Conservation (phyloP, 1,140 invertebrate genomes). For the Wasmannia auropunctata region DNA sequence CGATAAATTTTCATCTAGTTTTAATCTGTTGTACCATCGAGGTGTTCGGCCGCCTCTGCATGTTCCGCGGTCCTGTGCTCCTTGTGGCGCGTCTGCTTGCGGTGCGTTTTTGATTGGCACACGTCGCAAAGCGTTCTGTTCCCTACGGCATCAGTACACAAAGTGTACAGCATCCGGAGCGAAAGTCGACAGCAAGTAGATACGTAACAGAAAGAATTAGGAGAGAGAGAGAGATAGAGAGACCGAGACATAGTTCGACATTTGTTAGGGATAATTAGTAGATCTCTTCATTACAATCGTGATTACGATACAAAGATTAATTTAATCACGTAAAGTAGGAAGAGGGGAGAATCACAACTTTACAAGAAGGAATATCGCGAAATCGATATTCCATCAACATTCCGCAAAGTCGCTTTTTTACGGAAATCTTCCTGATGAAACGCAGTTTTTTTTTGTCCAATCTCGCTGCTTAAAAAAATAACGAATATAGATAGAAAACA, state of each 20-base stretch:
- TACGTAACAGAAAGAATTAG: neutral
- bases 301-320: neutral
- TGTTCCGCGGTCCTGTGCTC: conserved; percentile 85
- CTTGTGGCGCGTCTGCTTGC: conserved; percentile 88
- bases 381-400: neutral
- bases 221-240: neutral
- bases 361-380: neutral
- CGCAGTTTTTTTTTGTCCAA: neutral
- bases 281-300: neutral
- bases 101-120: conserved; percentile 90
- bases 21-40: conserved; percentile 77
- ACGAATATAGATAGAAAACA: neutral
- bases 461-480: neutral
- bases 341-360: neutral
- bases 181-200: conserved; percentile 21
- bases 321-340: conserved; percentile 6
- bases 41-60: conserved; percentile 84
- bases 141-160: conserved; percentile 87
- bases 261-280: conserved; percentile 22
- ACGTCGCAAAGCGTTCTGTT: conserved; percentile 94
- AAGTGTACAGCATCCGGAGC: conserved; percentile 71
- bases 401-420: neutral
- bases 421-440: conserved; percentile 2
- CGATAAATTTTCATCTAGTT: conserved; percentile 56
- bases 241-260: neutral